Percentiles rank a stretch among this genome's conserved stretches.
Evolutionary conservation across 2,113 vertebrate species (phyloP).

Genomic region (Nesoenas mayeri): DNA sequence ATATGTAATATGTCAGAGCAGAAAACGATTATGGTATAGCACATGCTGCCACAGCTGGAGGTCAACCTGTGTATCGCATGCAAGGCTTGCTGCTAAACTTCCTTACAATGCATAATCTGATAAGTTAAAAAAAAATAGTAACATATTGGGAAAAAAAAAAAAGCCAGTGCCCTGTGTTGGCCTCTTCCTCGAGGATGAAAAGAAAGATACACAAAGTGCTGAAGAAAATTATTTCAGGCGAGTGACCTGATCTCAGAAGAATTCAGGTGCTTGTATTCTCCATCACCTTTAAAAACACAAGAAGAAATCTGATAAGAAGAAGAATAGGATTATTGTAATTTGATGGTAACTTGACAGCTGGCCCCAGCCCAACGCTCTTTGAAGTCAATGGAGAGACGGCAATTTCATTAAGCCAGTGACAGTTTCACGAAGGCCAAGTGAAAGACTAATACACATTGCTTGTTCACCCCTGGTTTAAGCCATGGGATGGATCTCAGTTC

Average conservation of each 20-base stretch:
- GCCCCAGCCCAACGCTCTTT: slow-evolving; percentile 29
- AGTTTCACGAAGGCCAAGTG: slow-evolving; percentile 6
- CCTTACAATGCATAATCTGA: neutral
- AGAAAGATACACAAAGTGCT: neutral
- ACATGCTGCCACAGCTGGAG: neutral
- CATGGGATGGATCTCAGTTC: neutral
- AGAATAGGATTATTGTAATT: slow-evolving; percentile 21
- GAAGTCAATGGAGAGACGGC: slow-evolving; percentile 18
- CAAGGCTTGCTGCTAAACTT: neutral
- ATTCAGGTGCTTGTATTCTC: neutral
- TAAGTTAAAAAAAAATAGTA: neutral
- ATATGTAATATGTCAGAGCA: neutral
- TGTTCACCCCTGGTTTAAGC: neutral
- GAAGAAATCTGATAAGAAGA: neutral
- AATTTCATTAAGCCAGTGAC: slow-evolving; percentile 31
- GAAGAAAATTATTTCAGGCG: neutral
- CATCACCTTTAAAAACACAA: neutral
- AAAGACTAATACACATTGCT: neutral
- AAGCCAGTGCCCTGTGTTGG: neutral
- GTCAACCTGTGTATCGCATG: neutral
- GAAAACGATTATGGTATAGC: neutral
- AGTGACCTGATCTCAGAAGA: neutral
- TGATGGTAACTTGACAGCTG: neutral
- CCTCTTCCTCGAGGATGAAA: neutral
- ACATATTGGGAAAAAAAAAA: too few relatives aligned